Percentiles rank a stretch among this genome's conserved stretches.
Conservation (phyloP, 1,140 invertebrate species). For the Drosophila ficusphila region DNA sequence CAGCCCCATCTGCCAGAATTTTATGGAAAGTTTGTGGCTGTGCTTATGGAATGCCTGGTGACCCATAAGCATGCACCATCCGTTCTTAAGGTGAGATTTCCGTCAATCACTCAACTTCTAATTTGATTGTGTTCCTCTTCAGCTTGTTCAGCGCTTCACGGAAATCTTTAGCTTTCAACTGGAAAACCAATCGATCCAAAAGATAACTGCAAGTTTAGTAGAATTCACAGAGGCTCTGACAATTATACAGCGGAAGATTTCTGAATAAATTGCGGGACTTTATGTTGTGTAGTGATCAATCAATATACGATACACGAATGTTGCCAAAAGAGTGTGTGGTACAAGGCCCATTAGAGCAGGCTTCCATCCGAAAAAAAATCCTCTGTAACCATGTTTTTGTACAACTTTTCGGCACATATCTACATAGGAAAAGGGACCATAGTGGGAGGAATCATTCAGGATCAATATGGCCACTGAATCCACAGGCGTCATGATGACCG, state of each 20-base stretch:
- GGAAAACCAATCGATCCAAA: background rate
- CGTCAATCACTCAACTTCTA: background rate
- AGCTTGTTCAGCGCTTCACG: slow-evolving; percentile 51
- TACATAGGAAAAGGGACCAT: background rate
- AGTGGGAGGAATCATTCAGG: background rate
- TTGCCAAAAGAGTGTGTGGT: slow-evolving; percentile 1
- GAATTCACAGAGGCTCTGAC: slow-evolving; percentile 28
- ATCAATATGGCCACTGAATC: slow-evolving; percentile 10
- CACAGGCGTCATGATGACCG: slow-evolving; percentile 25
- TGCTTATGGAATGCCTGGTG: slow-evolving; percentile 43
- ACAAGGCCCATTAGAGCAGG: slow-evolving; percentile 1
- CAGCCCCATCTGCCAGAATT: slow-evolving; percentile 49
- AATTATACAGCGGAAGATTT: slow-evolving; percentile 18
- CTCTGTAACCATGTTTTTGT: slow-evolving; percentile 13
- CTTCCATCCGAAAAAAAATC: slow-evolving; percentile 27
- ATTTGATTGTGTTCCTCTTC: background rate
- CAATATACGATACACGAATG: slow-evolving; percentile 1
- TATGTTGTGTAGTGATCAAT: background rate
- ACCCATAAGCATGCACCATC: slow-evolving; percentile 15
- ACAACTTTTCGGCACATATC: background rate
- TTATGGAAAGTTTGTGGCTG: slow-evolving; percentile 56
- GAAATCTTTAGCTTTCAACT: slow-evolving; percentile 48
- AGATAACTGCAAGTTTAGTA: slow-evolving; percentile 1
- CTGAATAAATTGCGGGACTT: slow-evolving; percentile 24
- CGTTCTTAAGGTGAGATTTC: slow-evolving; percentile 26